Evolutionary conservation across 2,797 vertebrate species (phyloP).

Genomic region (Cetoscarus ocellatus): DNA sequence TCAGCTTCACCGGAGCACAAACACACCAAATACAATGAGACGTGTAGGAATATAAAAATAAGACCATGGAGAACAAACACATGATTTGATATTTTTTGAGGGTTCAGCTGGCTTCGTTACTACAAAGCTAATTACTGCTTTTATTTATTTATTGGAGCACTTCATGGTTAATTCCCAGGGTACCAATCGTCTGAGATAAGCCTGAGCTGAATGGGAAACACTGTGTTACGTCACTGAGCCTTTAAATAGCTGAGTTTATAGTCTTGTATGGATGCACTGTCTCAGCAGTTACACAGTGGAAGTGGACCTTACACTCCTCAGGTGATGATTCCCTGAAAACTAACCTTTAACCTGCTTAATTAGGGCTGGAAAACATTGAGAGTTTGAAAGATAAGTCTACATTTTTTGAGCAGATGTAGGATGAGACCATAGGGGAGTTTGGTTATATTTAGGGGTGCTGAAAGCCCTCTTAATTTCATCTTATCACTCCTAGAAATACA

Average conservation of each 20-base stretch:
- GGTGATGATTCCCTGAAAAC: slow-evolving; percentile 41
- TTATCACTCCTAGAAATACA: too few relatives aligned
- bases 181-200: slow-evolving; percentile 7
- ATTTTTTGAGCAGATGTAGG: too few relatives aligned
- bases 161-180: slow-evolving; percentile 12
- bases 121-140: background rate
- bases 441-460: too few relatives aligned
- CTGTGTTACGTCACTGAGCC: slow-evolving; percentile 1
- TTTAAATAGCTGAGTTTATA: slow-evolving; percentile 37
- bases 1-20: slow-evolving; percentile 48
- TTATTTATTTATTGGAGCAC: background rate
- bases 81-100: background rate
- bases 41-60: too few relatives aligned
- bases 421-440: too few relatives aligned
- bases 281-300: slow-evolving; percentile 39
- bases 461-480: too few relatives aligned
- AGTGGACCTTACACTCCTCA: slow-evolving; percentile 64
- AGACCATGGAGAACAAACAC: background rate
- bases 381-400: too few relatives aligned
- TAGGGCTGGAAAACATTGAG: too few relatives aligned
- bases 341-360: slow-evolving; percentile 57
- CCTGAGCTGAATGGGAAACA: slow-evolving; percentile 4
- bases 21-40: slow-evolving; percentile 5
- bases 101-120: background rate
- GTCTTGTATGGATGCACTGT: background rate